Evolutionary conservation across 2,888 invertebrate genomes (phyloP).

Genomic region (Macrosiphum euphorbiae): DNA sequence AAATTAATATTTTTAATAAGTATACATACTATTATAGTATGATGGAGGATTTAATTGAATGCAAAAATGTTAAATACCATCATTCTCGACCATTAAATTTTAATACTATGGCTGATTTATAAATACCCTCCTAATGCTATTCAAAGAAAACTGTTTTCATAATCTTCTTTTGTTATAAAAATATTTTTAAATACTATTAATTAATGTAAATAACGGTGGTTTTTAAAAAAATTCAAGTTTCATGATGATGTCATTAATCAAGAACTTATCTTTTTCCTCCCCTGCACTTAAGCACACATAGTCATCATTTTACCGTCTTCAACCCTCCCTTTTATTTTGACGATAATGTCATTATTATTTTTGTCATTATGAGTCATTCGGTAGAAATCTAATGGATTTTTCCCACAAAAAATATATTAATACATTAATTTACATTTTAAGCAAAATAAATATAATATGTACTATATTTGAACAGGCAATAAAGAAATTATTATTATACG

Average conservation of each 20-base stretch:
- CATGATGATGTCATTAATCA: slow-evolving; percentile 54
- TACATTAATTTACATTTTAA: slow-evolving; percentile 7
- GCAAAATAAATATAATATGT: neutral
- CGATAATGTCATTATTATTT: slow-evolving; percentile 58
- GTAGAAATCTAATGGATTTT: slow-evolving; percentile 32
- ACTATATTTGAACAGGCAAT: too few species aligned
- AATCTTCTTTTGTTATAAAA: slow-evolving; percentile 32
- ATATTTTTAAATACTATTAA: slow-evolving; percentile 63
- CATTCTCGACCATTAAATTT: neutral
- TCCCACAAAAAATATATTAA: neutral
- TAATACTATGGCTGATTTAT: neutral
- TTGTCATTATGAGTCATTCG: slow-evolving; percentile 51
- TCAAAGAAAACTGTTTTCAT: neutral
- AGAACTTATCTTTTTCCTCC: slow-evolving; percentile 59
- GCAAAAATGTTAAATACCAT: neutral
- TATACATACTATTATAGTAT: neutral
- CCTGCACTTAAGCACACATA: slow-evolving; percentile 55
- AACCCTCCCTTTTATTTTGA: slow-evolving; percentile 50
- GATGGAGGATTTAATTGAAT: neutral
- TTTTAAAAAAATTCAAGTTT: slow-evolving; percentile 39
- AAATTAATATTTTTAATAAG: neutral
- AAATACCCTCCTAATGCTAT: slow-evolving; percentile 6
- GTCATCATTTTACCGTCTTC: slow-evolving; percentile 58
- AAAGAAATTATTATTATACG: too few species aligned
- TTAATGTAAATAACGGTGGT: slow-evolving; percentile 47